Percentiles rank a stretch among this genome's conserved stretches.
Conservation (phyloP, 2,888 invertebrate genomes). For the Ypsolopha scabrella region DNA sequence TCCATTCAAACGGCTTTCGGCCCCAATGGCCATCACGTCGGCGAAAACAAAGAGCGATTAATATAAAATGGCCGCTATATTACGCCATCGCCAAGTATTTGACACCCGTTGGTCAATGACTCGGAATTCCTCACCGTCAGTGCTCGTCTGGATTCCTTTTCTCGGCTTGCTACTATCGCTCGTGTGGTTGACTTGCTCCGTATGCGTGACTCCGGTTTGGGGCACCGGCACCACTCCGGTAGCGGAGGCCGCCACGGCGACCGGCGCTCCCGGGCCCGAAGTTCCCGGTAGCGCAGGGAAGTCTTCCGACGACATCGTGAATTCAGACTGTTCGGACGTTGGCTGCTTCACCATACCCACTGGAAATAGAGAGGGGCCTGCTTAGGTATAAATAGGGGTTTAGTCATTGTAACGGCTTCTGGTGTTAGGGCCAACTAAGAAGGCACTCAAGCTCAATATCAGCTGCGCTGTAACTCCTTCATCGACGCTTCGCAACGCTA, state of each 20-base stretch:
- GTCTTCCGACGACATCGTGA: constrained; percentile 98
- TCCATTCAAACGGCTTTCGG: too few relatives aligned
- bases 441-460: too few relatives aligned
- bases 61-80: too few relatives aligned
- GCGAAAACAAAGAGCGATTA: too few relatives aligned
- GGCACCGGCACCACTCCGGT: constrained; percentile 2
- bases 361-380: constrained; percentile 25
- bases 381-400: too few relatives aligned
- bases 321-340: constrained; percentile 91
- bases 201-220: constrained; percentile 6
- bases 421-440: too few relatives aligned
- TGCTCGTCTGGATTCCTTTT: constrained; percentile 94
- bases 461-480: too few relatives aligned
- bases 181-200: constrained; percentile 14
- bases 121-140: constrained; percentile 77
- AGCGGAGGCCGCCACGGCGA: constrained; percentile 17
- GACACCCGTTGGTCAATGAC: too few relatives aligned
- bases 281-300: constrained; percentile 99
- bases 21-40: too few relatives aligned
- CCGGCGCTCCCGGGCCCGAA: constrained; percentile 73
- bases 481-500: too few relatives aligned
- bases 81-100: too few relatives aligned
- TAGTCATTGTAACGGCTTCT: too few relatives aligned
- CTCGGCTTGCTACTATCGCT: constrained; percentile 65
- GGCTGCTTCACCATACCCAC: constrained; percentile 97